phyloP scores from a whole-genome alignment of 2,113 vertebrate genomes.

The Phrynosoma blainvillii region DNA sequence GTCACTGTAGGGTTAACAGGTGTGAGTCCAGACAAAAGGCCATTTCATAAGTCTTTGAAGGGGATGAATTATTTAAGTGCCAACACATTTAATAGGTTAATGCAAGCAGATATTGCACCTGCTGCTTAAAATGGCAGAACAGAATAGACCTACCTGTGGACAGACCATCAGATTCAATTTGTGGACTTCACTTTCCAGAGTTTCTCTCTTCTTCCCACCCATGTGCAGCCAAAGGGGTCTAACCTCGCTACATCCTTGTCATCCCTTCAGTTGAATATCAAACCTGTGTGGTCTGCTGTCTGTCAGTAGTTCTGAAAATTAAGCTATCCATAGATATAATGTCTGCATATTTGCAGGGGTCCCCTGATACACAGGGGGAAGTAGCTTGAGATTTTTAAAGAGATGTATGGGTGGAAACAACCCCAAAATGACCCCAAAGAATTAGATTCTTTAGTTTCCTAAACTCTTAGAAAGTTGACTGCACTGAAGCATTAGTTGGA shows the following conservation, averaged over 20 bases:
- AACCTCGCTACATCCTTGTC: neutral
- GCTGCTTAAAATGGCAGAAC: conserved; percentile 25
- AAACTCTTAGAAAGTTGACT: neutral
- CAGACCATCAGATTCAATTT: neutral
- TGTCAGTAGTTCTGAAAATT: neutral
- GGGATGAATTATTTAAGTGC: conserved; percentile 73
- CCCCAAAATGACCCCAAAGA: neutral
- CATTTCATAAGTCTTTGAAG: conserved; percentile 70
- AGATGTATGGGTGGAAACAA: neutral
- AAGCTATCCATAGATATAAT: neutral
- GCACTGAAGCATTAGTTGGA: neutral
- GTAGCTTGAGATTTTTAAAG: neutral
- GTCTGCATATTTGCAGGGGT: neutral
- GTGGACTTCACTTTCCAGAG: neutral
- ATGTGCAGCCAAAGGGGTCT: neutral
- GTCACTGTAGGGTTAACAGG: conserved; percentile 82
- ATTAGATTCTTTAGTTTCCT: neutral
- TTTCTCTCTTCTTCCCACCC: neutral
- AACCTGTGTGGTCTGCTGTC: neutral
- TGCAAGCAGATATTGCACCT: conserved; percentile 39
- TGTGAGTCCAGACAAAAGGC: conserved; percentile 77
- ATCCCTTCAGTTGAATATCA: neutral
- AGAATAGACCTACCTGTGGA: neutral
- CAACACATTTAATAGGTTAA: conserved; percentile 70
- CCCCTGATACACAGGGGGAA: neutral